Base-by-base conservation (phyloP, 2,888 invertebrate species). In the Parelbella ahira region DNA sequence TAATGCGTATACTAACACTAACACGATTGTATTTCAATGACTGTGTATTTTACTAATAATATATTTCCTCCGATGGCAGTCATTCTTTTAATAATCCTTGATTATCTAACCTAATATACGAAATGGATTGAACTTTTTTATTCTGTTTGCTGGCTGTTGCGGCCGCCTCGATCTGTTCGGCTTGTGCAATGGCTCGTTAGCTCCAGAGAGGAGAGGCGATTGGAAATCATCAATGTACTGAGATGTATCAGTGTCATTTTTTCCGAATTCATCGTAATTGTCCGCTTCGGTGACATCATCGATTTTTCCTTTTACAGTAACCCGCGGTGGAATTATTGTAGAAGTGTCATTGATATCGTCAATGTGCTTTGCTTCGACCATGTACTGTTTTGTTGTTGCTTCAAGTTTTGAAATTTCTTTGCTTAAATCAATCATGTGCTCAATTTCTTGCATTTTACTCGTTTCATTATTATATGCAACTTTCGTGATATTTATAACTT, bases 61-160 rank as follows among this genome's bases (percentile, higher is more conserved):
- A 38, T 44, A 58, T 55, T 68, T 63, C 55, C 55, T 62, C 56
- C 53, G 43, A 50, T 68, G 68, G 64, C 68, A 71, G 71, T 74
- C 54, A 60, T 56, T 47, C 53, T 56, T 48, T 47, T 42, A 24
- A 15, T 18, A 27, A 10, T 34, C 3, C 4, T 41, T 18, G 6
- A 15, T 24, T 36, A 5, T 49, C 57, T 83, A 87, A 64, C 87
- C 87, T 77, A 87, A 67, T 54, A 87, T 84, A 53, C 86, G 84
- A 56, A 87, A 83, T 44, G 86, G 87, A 49, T 84, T 87, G 47
- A 86, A 87, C 67, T 84, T 84, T 56, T 73, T 84, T 34, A 49
- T 49, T 58, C 75, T 65, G 57, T 68, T 80, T 18, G 30, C 30
- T 2, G 66, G 67, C 44, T 56, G 51, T 45, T 76, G 77, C 9